Percentiles rank a stretch among this genome's conserved stretches.
Evolutionary conservation across 1,140 invertebrate species (phyloP).

Genomic region (Myzus persicae): DNA sequence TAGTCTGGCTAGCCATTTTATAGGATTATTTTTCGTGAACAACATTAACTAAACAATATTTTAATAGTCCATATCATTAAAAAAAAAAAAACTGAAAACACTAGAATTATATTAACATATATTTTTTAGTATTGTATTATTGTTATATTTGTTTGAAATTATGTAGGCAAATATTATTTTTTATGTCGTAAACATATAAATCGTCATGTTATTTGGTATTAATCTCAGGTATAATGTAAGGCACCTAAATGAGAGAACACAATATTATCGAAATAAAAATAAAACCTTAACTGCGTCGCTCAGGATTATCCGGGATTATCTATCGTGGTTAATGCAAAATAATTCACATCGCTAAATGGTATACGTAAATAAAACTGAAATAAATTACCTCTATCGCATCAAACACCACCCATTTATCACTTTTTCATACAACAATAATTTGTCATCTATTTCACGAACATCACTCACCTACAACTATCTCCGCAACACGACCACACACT

Average conservation of each 20-base stretch:
- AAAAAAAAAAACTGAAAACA: neutral
- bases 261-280: neutral
- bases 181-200: too few relatives aligned
- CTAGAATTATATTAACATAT: neutral
- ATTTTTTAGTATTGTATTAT: neutral
- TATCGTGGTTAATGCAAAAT: neutral
- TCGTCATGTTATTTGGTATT: too few relatives aligned
- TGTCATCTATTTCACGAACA: neutral
- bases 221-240: too few relatives aligned
- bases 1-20: too few relatives aligned
- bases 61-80: neutral
- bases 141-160: too few relatives aligned
- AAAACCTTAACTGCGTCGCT: rapidly evolving
- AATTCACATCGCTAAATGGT: neutral
- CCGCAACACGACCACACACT: too few relatives aligned
- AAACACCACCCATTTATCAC: neutral
- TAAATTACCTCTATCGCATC: neutral
- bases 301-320: neutral
- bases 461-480: neutral
- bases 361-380: neutral
- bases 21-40: neutral
- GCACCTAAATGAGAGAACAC: too few relatives aligned
- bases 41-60: neutral
- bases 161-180: too few relatives aligned
- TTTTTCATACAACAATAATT: neutral